Percentiles rank a stretch among this genome's conserved stretches.
Evolutionary conservation across 1,140 invertebrate genomes (phyloP).

Genomic region (Cheumatopsyche charites): DNA sequence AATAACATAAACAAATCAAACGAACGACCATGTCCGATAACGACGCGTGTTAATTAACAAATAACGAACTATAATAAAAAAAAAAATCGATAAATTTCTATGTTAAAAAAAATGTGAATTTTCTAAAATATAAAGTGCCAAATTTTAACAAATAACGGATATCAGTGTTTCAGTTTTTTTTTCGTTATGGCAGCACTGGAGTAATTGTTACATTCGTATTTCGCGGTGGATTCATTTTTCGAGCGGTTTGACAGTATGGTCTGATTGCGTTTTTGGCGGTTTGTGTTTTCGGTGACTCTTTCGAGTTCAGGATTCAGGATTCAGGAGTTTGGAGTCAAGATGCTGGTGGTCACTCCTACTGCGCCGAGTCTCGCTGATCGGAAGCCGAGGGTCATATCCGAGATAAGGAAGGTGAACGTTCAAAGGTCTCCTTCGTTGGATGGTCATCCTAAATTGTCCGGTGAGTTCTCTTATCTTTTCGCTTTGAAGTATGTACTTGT

Average conservation of each 20-base stretch:
- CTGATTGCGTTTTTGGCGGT: too few relatives aligned
- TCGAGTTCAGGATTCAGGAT: too few relatives aligned
- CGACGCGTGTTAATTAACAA: neutral
- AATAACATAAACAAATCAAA: neutral
- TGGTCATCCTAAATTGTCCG: constrained; percentile 44
- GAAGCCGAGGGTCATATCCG: constrained; percentile 48
- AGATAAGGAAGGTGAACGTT: constrained; percentile 45
- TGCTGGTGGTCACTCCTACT: constrained; percentile 45
- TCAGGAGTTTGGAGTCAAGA: too few relatives aligned
- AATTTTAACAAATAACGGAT: neutral
- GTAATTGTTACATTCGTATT: constrained; percentile 20
- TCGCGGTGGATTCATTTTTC: too few relatives aligned
- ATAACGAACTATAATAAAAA: constrained; percentile 3
- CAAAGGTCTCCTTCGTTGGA: constrained; percentile 45
- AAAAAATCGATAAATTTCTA: constrained; percentile 3
- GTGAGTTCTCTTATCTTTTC: constrained; percentile 37
- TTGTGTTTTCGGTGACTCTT: too few relatives aligned
- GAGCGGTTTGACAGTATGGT: too few relatives aligned
- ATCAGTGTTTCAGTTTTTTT: neutral
- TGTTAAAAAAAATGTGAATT: neutral
- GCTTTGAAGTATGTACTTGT: neutral
- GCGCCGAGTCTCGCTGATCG: constrained; percentile 32
- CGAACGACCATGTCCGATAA: constrained; percentile 14
- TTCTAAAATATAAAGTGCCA: constrained; percentile 6
- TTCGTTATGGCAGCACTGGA: neutral